These are phyloP conservation scores for Ibycter americanus DNA, from an alignment of 2,797 vertebrate species.

Conservation along the genomic window DNA sequence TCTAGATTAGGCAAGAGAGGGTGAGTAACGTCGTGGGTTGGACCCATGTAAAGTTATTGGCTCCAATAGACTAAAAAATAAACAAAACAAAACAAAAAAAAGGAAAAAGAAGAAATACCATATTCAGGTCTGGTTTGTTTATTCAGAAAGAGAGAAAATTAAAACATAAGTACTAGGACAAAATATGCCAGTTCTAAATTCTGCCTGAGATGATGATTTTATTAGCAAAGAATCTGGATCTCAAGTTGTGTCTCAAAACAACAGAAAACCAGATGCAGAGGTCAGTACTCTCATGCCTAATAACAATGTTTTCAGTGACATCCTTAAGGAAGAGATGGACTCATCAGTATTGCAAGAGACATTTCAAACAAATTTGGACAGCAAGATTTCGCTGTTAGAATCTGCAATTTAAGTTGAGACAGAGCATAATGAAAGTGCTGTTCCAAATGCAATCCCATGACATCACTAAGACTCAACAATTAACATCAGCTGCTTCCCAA, in stretches of 20 bases:
- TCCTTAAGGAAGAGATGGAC: conserved; percentile 46
- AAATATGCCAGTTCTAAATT: conserved; percentile 59
- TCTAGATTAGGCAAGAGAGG: conserved; percentile 59
- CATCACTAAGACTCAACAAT: conserved; percentile 48
- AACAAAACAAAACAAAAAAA: background rate
- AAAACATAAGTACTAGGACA: conserved; percentile 57
- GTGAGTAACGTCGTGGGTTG: conserved; percentile 44
- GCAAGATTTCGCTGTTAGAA: background rate
- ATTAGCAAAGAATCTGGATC: conserved; percentile 67
- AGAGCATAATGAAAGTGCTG: conserved; percentile 24
- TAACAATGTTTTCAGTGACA: conserved; percentile 58
- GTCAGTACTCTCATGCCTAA: conserved; percentile 51
- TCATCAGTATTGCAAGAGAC: background rate
- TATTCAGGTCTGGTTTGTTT: conserved; percentile 58
- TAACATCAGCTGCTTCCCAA: conserved; percentile 54
- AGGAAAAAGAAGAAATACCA: background rate
- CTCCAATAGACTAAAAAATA: background rate
- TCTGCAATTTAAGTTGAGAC: background rate
- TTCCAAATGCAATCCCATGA: conserved; percentile 49
- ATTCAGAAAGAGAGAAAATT: conserved; percentile 59
- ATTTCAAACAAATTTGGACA: conserved; percentile 22
- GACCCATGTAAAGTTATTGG: conserved; percentile 19
- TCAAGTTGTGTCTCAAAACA: conserved; percentile 61
- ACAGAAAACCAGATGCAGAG: conserved; percentile 70
- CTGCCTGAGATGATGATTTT: conserved; percentile 68